Conservation (phyloP, 2,797 vertebrate species). For the Bufotes viridis region DNA sequence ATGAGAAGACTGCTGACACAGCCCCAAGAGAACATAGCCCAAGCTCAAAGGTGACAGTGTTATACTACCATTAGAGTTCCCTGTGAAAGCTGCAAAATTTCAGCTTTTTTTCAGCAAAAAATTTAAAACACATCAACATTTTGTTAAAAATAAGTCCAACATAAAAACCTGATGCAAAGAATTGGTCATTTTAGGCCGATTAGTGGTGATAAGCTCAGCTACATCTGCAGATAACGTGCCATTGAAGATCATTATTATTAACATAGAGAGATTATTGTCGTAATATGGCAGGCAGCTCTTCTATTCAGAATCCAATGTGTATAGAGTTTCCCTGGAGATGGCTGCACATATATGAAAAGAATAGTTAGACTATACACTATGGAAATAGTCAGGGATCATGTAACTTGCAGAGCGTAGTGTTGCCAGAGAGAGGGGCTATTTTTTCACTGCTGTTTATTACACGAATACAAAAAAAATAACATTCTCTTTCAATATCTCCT, state of each 20-base stretch:
- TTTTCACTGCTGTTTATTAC: conserved; percentile 34
- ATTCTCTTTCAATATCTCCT: conserved; percentile 20
- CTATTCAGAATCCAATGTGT: neutral
- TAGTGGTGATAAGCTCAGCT: neutral
- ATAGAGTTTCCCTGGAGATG: neutral
- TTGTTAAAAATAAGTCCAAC: neutral
- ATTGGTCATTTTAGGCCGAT: neutral
- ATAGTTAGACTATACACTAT: conserved; percentile 20
- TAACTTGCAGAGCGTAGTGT: conserved; percentile 24
- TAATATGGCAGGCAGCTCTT: conserved; percentile 19
- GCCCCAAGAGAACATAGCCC: neutral
- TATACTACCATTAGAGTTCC: neutral
- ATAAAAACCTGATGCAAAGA: neutral
- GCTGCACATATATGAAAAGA: conserved; percentile 22
- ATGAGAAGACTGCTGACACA: neutral
- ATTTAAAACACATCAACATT: neutral
- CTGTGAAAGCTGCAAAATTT: neutral
- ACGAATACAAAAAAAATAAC: conserved; percentile 29
- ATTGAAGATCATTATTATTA: conserved; percentile 19
- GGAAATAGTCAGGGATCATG: conserved; percentile 18
- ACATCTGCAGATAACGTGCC: conserved; percentile 6
- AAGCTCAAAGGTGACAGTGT: neutral
- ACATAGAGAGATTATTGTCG: conserved; percentile 2
- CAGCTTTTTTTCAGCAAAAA: neutral
- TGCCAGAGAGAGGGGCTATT: conserved; percentile 5